phyloP scores from a whole-genome alignment of 92 coral and sea anemone species.

The Galaxea fascicularis region DNA sequence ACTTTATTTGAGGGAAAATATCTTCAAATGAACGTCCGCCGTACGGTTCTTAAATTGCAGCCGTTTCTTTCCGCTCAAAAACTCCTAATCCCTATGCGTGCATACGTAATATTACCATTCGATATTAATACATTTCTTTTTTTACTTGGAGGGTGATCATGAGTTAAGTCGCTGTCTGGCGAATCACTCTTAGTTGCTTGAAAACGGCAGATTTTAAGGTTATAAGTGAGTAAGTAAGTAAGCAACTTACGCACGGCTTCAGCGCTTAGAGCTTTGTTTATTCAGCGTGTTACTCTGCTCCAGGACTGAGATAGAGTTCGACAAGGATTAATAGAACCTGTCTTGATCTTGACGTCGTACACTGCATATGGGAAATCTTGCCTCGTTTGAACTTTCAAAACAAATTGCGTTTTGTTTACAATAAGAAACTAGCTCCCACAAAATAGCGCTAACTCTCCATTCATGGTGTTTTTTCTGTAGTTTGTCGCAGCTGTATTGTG shows the following conservation, averaged over 20 bases:
- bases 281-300: no score
- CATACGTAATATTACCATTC: not conserved
- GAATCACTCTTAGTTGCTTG: not conserved
- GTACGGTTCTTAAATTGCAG: not conserved
- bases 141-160: not conserved
- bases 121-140: not conserved
- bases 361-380: not conserved
- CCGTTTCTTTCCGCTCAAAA: not conserved
- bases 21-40: not conserved
- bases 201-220: not conserved
- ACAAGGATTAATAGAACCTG: not conserved
- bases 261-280: not conserved
- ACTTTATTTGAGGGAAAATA: no score
- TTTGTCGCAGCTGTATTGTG: constrained; percentile 81
- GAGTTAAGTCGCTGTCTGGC: not conserved
- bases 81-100: not conserved
- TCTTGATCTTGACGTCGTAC: not conserved
- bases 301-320: not conserved
- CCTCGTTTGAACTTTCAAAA: not conserved
- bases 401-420: not conserved
- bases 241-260: not conserved
- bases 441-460: not conserved
- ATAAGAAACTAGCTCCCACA: not conserved
- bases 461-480: not conserved
- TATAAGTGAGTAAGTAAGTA: not conserved